Evolutionary conservation across 2,113 vertebrate species (phyloP), one percentile per base, ranked within the genome.

Genomic region (Stigmatopora nigra): DNA sequence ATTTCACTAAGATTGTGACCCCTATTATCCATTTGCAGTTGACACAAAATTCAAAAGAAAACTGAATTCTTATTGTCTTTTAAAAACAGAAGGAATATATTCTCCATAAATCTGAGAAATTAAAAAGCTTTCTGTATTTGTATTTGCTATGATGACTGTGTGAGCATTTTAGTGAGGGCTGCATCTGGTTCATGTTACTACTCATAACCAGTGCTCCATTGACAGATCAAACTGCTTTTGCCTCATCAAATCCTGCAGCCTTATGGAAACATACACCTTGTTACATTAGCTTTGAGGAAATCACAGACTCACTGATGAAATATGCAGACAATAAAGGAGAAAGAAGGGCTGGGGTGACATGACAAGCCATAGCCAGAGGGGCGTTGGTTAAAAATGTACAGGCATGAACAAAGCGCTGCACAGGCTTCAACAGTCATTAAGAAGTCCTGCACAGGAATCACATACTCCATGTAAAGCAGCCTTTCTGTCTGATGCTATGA

Each of bases 241-340:
- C 81, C 85, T 84, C 89, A 92, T 93, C 92, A 92, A 93, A 92
- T 88, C 86, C 90, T 90, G 91, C 89, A 91, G 84, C 82, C 89
- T 93, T 90, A 94, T 94, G 90, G 92, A 93, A 93, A 93, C 92
- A 92, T 91, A 93, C 89, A 92, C 88, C 85, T 90, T 84, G 82
- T 91, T 92, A 93, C 89, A 87, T 86, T 82, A 86, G 87, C 91
- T 94, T 92, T 92, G 92, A 93, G 92, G 89, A 91, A 87, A 89
- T 93, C 90, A 84, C 86, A 89, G 84, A 86, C 88, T 87, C 85
- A 77, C 84, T 82, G 91, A 92, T 93, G 91, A 94, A 92, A 93
- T 92, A 93, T 91, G 91, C 92, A 91, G 90, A 93, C 87, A 92
- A 91, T 91, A 89, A 92, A 89, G 90, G 86, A 89, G 90, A 84